Evolutionary conservation across 2,113 vertebrate species (phyloP), one percentile per base, ranked within the genome.

Genomic region (Dasyprocta punctata): DNA sequence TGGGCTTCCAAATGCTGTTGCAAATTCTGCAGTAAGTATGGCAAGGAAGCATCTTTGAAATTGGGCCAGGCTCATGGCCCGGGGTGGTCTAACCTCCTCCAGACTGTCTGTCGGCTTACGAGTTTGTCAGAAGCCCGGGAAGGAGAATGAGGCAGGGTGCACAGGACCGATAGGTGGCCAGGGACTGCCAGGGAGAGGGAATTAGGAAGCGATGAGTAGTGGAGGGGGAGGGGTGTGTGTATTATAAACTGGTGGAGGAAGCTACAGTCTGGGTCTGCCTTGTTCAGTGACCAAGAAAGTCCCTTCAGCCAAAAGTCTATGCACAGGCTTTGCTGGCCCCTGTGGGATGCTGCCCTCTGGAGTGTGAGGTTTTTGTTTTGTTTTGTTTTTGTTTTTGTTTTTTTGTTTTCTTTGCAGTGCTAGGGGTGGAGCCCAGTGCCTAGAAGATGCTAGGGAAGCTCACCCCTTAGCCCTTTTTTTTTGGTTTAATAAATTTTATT

Each of bases 11-110:
- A 28, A 30, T 14, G 7, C 0, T 17, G 7, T 10, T 93, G 24
- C 22, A 8, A 26, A 4, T 3, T 71, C 0, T 19, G 13, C 49
- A 24, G 22, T 44, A 24, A 16, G 26, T 1, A 19, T 63, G 88
- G 3, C n/a, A 44, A 75, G 49, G 49, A 28, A 9, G 17, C 2
- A 2, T 10, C 24, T 26, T 26, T 7, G 71, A 44, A 49, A 19
- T n/a, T 1, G n/a, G 71, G 41, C 30, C n/a, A 13, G 36, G 47
- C 69, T 8, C 0, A 0, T 5, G 5, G 49, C n/a, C 0, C 0
- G 20, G 33, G 38, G 63, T 56, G 63, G 33, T 30, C 33, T 36
- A 30, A 56, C 63, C 10, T 47, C 33, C 5, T 30, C 22, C 44
- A 38, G 26, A 44, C 61, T 28, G 71, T 44, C 22, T 75, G 41